A percentile compares a stretch with the other conserved stretches of the same genome.
These are phyloP conservation scores for Carcinoscorpius rotundicauda DNA, from an alignment of 1,140 invertebrate species.

Conservation along the genomic window DNA sequence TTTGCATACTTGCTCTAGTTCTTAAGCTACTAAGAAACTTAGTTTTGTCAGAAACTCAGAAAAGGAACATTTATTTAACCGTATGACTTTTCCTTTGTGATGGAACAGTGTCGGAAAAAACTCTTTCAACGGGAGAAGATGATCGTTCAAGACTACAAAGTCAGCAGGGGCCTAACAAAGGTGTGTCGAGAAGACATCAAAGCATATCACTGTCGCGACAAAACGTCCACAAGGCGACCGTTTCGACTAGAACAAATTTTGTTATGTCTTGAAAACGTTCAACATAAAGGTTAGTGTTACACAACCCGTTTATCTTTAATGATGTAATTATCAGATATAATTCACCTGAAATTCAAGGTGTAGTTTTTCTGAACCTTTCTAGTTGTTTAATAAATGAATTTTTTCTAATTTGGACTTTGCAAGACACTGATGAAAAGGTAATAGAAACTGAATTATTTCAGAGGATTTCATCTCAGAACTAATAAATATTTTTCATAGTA, in stretches of 20 bases:
- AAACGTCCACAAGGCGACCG: constrained; percentile 56
- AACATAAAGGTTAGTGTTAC: constrained; percentile 45
- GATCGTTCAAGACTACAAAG: constrained; percentile 79
- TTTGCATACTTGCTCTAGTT: no score
- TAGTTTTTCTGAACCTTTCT: no score
- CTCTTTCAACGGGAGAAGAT: constrained; percentile 70
- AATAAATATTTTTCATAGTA: no score
- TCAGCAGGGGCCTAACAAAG: constrained; percentile 72
- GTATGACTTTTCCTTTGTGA: no score
- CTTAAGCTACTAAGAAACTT: no score
- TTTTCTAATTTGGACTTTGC: background rate
- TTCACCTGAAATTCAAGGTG: no score
- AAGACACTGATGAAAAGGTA: background rate
- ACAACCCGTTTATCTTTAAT: background rate
- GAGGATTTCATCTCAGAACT: no score
- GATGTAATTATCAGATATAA: background rate
- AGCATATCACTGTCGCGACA: constrained; percentile 54
- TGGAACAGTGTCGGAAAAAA: constrained; percentile 60
- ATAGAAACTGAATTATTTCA: no score
- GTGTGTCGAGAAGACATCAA: constrained; percentile 85
- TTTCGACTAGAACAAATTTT: constrained; percentile 79
- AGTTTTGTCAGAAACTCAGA: no score
- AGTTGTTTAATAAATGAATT: no score
- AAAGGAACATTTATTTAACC: no score
- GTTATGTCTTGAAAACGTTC: constrained; percentile 76